phyloP scores from a whole-genome alignment of 2,888 invertebrate genomes.

The Hyposoter didymator region DNA sequence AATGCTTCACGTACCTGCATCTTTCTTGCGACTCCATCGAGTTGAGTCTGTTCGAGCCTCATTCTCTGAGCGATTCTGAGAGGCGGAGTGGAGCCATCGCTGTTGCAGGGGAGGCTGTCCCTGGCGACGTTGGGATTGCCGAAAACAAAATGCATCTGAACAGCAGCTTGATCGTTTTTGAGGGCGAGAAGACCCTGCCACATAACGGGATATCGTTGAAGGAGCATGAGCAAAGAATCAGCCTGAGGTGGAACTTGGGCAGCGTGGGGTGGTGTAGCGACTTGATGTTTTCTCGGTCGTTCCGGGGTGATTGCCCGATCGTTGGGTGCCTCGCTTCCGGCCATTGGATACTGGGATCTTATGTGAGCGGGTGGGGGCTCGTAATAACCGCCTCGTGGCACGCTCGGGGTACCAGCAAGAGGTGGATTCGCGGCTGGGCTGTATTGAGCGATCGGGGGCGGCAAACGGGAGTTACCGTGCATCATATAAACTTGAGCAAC shows the following conservation, averaged over 20 bases:
- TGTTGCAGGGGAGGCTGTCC: constrained; percentile 93
- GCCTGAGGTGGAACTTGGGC: constrained; percentile 93
- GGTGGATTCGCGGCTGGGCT: constrained; percentile 76
- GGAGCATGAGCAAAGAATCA: constrained; percentile 92
- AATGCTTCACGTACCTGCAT: constrained; percentile 92
- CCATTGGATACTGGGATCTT: constrained; percentile 82
- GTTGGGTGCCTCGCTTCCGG: constrained; percentile 81
- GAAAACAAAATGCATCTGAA: constrained; percentile 99
- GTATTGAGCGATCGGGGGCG: constrained; percentile 80
- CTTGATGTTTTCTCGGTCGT: constrained; percentile 85
- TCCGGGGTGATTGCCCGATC: constrained; percentile 86
- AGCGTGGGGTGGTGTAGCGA: constrained; percentile 86
- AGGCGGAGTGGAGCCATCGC: constrained; percentile 93
- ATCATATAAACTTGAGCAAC: constrained; percentile 88
- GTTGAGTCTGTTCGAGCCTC: constrained; percentile 97
- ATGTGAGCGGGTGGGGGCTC: constrained; percentile 88
- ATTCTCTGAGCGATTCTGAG: constrained; percentile 98
- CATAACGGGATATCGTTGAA: constrained; percentile 97
- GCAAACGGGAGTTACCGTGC: constrained; percentile 84
- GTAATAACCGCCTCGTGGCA: constrained; percentile 85
- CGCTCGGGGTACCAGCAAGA: constrained; percentile 78
- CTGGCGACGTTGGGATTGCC: constrained; percentile 96
- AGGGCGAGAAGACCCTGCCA: constrained; percentile 98
- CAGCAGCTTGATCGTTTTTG: constrained; percentile 98
- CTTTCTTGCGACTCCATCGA: constrained; percentile 97